These are phyloP conservation scores for Limanda limanda DNA, from an alignment of 2,113 vertebrate species.

Conservation along the genomic window DNA sequence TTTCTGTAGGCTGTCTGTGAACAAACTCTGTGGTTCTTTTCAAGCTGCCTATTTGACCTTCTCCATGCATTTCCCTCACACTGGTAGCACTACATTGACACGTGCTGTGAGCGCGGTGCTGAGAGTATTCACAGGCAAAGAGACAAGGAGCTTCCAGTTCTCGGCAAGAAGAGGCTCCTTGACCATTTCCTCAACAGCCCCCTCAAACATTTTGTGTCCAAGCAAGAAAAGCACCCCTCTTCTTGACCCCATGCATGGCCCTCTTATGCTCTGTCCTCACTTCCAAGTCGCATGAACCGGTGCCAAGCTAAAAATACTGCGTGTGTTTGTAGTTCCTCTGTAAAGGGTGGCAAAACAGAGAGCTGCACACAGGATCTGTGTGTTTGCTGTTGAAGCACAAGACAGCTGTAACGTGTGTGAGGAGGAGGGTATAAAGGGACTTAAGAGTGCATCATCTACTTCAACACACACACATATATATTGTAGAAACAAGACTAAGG, in stretches of 20 bases:
- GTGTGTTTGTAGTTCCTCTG: conserved; percentile 63
- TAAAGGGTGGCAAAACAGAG: conserved; percentile 46
- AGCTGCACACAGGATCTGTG: conserved; percentile 40
- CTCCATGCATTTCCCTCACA: conserved; percentile 67
- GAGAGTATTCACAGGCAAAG: conserved; percentile 18
- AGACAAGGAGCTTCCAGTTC: conserved; percentile 60
- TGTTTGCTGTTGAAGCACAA: conserved; percentile 44
- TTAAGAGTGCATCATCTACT: conserved; percentile 5
- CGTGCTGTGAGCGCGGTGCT: conserved; percentile 39
- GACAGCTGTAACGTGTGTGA: conserved; percentile 32
- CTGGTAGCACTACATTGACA: conserved; percentile 60
- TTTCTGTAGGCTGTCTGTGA: conserved; percentile 79
- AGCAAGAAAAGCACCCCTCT: conserved; percentile 41
- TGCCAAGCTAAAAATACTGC: conserved; percentile 66
- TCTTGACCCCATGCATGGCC: conserved; percentile 43
- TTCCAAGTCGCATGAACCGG: conserved; percentile 23
- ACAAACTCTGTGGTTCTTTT: conserved; percentile 80
- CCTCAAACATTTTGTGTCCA: conserved; percentile 45
- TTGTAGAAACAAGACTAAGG: neutral
- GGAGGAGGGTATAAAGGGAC: conserved; percentile 17
- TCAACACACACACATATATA: neutral
- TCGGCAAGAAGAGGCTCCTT: conserved; percentile 63
- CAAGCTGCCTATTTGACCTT: conserved; percentile 82
- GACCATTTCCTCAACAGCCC: conserved; percentile 45
- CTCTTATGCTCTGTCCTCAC: conserved; percentile 39